A percentile compares a stretch with the other conserved stretches of the same genome.
These are phyloP conservation scores for Chrysopilus asiliformis DNA, from an alignment of 2,888 invertebrate species.

Conservation along the genomic window DNA sequence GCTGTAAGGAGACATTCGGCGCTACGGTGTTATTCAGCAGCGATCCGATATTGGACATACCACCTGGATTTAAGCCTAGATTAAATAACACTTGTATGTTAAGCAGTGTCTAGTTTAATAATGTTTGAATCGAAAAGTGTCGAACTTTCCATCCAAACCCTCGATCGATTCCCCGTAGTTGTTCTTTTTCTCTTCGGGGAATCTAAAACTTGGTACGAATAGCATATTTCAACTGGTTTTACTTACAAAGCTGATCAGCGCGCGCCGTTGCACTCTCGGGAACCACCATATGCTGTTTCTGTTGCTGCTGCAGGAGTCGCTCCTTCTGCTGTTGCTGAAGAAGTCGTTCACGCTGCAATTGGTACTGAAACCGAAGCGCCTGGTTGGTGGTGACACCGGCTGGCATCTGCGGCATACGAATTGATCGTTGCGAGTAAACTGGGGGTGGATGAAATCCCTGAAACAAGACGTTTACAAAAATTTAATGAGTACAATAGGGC, in stretches of 20 bases:
- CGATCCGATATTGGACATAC: constrained; percentile 57
- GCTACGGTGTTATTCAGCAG: constrained; percentile 67
- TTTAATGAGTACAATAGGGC: too few relatives aligned
- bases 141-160: constrained; percentile 11
- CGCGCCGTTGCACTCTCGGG: constrained; percentile 60
- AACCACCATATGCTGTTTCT: constrained; percentile 67
- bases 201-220: too few relatives aligned
- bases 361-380: constrained; percentile 26
- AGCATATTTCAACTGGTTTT: too few relatives aligned
- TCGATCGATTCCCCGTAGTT: too few relatives aligned
- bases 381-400: constrained; percentile 23
- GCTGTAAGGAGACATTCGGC: constrained; percentile 77
- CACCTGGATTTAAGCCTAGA: constrained; percentile 31
- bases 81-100: constrained; percentile 12
- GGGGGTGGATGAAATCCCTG: constrained; percentile 34
- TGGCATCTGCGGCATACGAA: constrained; percentile 26
- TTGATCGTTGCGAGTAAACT: constrained; percentile 25
- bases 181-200: too few relatives aligned
- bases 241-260: constrained; percentile 28
- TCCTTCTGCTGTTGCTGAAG: constrained; percentile 48
- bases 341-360: constrained; percentile 24
- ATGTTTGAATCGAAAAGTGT: constrained; percentile 11
- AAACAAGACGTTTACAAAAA: neutral
- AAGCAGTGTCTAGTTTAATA: constrained; percentile 10
- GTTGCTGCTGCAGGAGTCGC: constrained; percentile 62